Conservation (phyloP, 2,888 invertebrate genomes). For the Arge pagana region DNA sequence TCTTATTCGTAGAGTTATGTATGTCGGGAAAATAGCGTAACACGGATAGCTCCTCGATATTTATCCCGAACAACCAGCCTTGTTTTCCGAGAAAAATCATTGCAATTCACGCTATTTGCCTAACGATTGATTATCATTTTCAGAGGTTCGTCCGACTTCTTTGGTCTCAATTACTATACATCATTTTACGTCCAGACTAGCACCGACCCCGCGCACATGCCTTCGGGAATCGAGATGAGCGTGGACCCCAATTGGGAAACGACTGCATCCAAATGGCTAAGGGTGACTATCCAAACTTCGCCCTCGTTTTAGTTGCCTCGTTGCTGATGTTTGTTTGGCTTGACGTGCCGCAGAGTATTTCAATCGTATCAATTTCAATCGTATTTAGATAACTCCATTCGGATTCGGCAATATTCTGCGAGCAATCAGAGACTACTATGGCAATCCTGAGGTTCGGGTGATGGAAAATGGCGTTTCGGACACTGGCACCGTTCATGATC, state of each 20-base stretch:
- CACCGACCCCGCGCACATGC: constrained; percentile 2
- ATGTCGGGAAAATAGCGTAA: neutral
- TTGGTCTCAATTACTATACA: constrained; percentile 62
- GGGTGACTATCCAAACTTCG: neutral
- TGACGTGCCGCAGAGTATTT: constrained; percentile 24
- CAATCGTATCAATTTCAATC: constrained; percentile 12
- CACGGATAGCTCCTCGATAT: neutral
- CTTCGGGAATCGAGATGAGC: neutral
- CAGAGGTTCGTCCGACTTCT: constrained; percentile 60
- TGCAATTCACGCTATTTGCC: too few species aligned
- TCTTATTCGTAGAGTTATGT: neutral
- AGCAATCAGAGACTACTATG: constrained; percentile 53
- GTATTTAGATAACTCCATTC: constrained; percentile 50
- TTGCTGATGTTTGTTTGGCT: too few species aligned
- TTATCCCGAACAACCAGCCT: neutral
- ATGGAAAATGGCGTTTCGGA: constrained; percentile 57
- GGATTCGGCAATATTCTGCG: constrained; percentile 55
- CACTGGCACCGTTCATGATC: constrained; percentile 41
- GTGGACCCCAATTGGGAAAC: neutral
- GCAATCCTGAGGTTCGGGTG: constrained; percentile 49
- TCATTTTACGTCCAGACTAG: neutral
- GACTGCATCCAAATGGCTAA: neutral
- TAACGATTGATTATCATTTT: too few species aligned
- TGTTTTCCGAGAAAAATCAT: too few species aligned
- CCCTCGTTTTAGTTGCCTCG: too few species aligned